Conservation (phyloP, 2,888 invertebrate genomes). For the Limnephilus auricula region DNA sequence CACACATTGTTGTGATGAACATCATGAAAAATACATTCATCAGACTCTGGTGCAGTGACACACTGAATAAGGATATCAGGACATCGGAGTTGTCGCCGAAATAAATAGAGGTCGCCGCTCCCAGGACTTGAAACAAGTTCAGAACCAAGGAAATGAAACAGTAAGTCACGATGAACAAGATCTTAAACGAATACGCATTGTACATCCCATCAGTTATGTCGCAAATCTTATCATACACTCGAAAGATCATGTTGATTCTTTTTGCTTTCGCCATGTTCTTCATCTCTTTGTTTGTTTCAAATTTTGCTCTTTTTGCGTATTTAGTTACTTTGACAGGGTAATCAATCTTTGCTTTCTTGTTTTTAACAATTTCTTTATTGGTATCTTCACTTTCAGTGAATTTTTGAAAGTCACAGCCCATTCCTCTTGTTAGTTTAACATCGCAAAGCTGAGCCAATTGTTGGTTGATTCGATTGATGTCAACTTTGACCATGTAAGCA, state of each 20-base stretch:
- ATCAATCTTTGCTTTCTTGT: not conserved
- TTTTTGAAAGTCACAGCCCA: not conserved
- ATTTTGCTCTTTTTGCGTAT: not conserved
- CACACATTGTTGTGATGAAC: not conserved
- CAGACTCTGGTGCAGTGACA: not conserved
- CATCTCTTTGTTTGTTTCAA: not conserved
- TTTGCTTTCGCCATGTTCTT: not conserved
- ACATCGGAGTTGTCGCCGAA: not conserved
- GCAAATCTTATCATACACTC: not conserved
- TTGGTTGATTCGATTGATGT: not conserved
- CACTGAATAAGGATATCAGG: not conserved
- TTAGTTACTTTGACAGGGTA: not conserved
- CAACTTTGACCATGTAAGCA: not conserved
- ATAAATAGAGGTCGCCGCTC: not conserved
- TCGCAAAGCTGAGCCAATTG: not conserved
- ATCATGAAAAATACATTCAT: not conserved
- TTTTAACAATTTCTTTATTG: not conserved
- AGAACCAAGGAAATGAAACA: constrained; percentile 7
- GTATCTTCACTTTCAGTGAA: not conserved
- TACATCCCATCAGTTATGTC: not conserved
- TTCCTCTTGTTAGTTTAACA: not conserved
- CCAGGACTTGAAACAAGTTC: constrained; percentile 13
- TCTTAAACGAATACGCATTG: not conserved
- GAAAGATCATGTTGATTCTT: not conserved
- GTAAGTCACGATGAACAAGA: not conserved